These are phyloP conservation scores for Holacanthella duospinosa DNA, from an alignment of 2,888 invertebrate genomes.

Conservation along the genomic window DNA sequence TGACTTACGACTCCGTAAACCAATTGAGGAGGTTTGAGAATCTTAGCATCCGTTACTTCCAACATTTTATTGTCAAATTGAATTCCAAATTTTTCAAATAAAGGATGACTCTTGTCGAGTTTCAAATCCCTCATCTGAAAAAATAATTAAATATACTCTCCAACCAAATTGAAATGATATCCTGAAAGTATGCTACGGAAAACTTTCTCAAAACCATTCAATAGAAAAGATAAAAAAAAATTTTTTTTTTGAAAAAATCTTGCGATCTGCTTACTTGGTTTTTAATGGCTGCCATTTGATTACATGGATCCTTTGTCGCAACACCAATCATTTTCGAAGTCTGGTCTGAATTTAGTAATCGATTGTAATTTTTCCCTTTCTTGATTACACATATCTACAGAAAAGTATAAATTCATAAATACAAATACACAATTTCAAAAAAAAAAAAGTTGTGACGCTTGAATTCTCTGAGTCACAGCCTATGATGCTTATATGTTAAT, in stretches of 20 bases:
- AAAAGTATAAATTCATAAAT: neutral
- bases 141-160: neutral
- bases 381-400: slow-evolving; percentile 28
- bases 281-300: slow-evolving; percentile 10
- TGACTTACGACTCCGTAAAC: neutral
- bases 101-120: neutral
- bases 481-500: no score
- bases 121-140: neutral
- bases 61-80: neutral
- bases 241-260: neutral
- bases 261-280: neutral
- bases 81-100: slow-evolving; percentile 6
- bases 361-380: slow-evolving; percentile 25
- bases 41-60: neutral
- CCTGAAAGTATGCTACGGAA: no score
- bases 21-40: neutral
- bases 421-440: neutral
- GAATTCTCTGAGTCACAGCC: no score
- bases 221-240: no score
- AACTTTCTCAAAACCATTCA: no score
- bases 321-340: slow-evolving; percentile 22
- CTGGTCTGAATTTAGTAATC: slow-evolving; percentile 22
- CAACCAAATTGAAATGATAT: no score
- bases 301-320: slow-evolving; percentile 24
- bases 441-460: no score